These are phyloP conservation scores for Mungos mungo DNA, from an alignment of 2,113 vertebrate species.

Conservation along the genomic window DNA sequence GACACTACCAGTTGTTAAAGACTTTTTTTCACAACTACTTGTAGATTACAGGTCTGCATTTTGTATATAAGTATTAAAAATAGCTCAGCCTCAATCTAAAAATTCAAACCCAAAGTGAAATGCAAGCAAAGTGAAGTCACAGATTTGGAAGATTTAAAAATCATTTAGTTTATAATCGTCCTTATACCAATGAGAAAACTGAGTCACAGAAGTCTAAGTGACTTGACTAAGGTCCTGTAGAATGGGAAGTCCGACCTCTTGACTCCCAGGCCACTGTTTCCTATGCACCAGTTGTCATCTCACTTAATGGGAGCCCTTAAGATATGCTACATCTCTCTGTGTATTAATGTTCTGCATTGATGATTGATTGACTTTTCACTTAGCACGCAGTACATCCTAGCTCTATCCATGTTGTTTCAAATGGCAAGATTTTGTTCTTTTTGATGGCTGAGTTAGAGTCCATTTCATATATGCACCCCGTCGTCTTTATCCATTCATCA, in stretches of 20 bases:
- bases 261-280: not conserved
- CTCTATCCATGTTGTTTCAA: too few relatives aligned
- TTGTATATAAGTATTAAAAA: slow-evolving; percentile 4
- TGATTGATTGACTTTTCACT: too few relatives aligned
- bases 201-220: not conserved
- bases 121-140: not conserved
- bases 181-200: not conserved
- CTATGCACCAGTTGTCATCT: not conserved
- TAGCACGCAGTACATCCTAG: too few relatives aligned
- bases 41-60: not conserved
- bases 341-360: not conserved
- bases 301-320: not conserved
- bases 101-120: not conserved
- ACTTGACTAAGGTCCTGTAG: not conserved
- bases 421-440: too few relatives aligned
- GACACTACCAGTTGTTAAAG: not conserved
- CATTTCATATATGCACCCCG: too few relatives aligned
- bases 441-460: too few relatives aligned
- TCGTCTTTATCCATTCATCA: too few relatives aligned
- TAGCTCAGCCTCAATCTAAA: not conserved
- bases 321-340: not conserved
- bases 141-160: not conserved
- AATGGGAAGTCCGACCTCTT: not conserved
- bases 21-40: not conserved
- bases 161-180: not conserved